Base-by-base conservation (phyloP, 2,113 vertebrate genomes). In the Pongo pygmaeus region DNA sequence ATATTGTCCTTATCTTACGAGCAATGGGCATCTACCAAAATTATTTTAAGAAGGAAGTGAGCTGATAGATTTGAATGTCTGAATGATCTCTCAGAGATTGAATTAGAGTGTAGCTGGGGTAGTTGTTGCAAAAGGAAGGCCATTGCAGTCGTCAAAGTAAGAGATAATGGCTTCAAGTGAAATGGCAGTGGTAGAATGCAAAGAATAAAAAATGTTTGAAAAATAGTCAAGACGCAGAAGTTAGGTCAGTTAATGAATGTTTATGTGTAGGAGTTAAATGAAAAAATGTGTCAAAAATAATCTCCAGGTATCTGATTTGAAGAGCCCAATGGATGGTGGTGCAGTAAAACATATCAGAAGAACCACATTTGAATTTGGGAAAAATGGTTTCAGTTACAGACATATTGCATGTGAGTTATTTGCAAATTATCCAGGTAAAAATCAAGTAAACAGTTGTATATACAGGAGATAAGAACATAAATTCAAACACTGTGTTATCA, bases 61-160 rank as follows among this genome's bases (percentile, higher is more conserved):
- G 55, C 69, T 16, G 32, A 64, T 17, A 70, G 35, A 57, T 43
- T 4, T 43, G 52, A 55, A 77, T 59, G 52, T 50, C 50, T 38
- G 2, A 84, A 35, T 25, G 14, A 61, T 80, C 8, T 52, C 17
- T 86, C 5, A 35, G 30, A 78, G 48, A 17, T 0, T 32, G 57
- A 13, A 32, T 17, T 27, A 16, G 46, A 40, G 7, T 13, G 4
- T 13, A 43, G 11, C 5, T 7, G 0, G 17, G 6, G 20, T 8
- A 64, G 16, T 8, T 40, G 16, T 80, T 86, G 81, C 30, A 9
- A 88, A 87, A 92, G 13, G 1, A 78, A 92, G 10, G 1, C 43
- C n/a, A 89, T 1, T 59, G 2, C 17, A 27, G 5, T 38, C 13
- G 2, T 30, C 20, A 25, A 48, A 38, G 32, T 11, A 64, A 55